Evolutionary conservation across 2,888 invertebrate species (phyloP), one percentile per base, ranked within the genome.

Genomic region (Camponotus fellah): DNA sequence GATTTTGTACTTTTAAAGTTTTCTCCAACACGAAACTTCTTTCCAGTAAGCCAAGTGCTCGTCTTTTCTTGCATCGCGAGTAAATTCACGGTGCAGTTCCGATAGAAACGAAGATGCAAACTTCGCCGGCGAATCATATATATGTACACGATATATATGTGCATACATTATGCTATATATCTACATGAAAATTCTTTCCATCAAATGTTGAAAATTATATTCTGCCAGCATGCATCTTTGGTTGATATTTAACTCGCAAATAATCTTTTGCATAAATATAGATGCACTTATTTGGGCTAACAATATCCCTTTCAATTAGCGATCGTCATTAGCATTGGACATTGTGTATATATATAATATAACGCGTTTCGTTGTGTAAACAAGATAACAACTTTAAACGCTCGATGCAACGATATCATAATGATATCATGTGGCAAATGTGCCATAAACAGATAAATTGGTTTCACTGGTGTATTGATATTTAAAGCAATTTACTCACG

Each of bases 1-100:
- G 79, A 80, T 80, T 80, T 75, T 75, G 79, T 80, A 74, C 79
- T 80, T 80, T 80, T 60, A 58, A 80, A 80, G 79, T 75, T 80
- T 75, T 80, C 75, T 46, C 37, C 46, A 75, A 60, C 75, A 37
- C 60, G 60, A 75, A 75, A 80, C 76, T 80, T 60, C 60, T 80
- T 80, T 80, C 75, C 74, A 46, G 76, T 12, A 60, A 74, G 46
- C 74, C 79, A 75, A 75, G 79, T 72, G 58, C 58, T 60, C 79
- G 34, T 72, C 12, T 60, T 60, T 75, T 80, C 79, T 80, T 46
- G 60, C 79, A 74, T 60, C 46, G 26, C 26, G 79, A 12, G 17
- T 60, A 75, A 60, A 80, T 75, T 80, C 46, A 74, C 60, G 60
- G 58, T 17, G 46, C 74, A 34, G 12, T 37, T 21, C 10, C 17